phyloP scores from a whole-genome alignment of 2,113 vertebrate genomes.

The Rallus limicola region DNA sequence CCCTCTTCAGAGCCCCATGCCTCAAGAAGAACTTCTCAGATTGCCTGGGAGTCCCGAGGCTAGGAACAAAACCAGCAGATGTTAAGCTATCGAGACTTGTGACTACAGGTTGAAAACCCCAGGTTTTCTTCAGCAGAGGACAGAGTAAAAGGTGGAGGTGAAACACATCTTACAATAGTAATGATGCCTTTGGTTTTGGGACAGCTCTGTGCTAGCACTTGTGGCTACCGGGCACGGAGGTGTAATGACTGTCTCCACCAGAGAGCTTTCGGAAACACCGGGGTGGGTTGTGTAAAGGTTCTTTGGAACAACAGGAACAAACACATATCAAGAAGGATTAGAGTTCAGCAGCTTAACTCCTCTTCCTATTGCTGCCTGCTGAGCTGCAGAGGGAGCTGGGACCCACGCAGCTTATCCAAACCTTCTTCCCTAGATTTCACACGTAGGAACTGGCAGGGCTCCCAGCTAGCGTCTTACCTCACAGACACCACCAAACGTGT shows the following conservation, averaged over 20 bases:
- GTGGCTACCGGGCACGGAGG: neutral
- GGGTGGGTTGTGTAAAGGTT: neutral
- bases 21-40: neutral
- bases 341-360: neutral
- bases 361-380: neutral
- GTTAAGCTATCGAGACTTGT: neutral
- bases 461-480: slow-evolving; percentile 37
- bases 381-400: neutral
- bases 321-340: neutral
- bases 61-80: neutral
- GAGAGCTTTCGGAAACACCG: neutral
- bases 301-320: neutral
- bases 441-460: neutral
- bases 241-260: neutral
- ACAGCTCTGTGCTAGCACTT: neutral
- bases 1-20: neutral
- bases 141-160: neutral
- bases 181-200: neutral
- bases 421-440: slow-evolving; percentile 29
- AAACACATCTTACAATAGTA: neutral
- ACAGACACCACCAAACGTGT: slow-evolving; percentile 22
- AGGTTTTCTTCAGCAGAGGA: neutral
- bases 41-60: neutral
- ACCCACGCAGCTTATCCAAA: neutral
- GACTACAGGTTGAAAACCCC: neutral